Evolutionary conservation across 2,888 invertebrate genomes (phyloP), one percentile per base, ranked within the genome.

Genomic region (Torymus tubicola): DNA sequence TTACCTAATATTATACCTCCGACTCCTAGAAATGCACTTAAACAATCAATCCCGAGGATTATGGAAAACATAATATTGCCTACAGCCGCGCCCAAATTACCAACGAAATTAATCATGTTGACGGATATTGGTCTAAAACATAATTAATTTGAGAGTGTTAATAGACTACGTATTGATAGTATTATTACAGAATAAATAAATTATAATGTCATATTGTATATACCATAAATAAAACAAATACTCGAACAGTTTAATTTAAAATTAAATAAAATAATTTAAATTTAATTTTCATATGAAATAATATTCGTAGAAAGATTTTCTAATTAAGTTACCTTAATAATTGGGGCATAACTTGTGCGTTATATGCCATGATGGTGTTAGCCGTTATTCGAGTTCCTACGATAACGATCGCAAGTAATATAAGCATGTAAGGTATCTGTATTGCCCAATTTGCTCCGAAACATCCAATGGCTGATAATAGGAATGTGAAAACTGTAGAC

Each of bases 11-110:
- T 83, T 55, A 88, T 82, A 67, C 83, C 85, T 58, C 88, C 89
- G 16, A 91, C 83, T 57, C 85, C 87, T 65, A 88, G 83, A 78
- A 89, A 88, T 8, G 89, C 87, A 67, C 84, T 84, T 67, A 87
- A 50, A 69, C 90, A 89, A 69, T 87, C 81, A 52, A 84, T 61
- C n/a, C 84, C 86, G 14, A 91, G 82, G 18, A 90, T 84, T 8
- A 85, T 80, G 42, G 90, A 86, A 84, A 91, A 90, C 65, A 87
- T 80, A 50, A 90, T 71, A 83, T 90, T 90, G 31, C 91, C 91
- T 16, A 87, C 75, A 2, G 88, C 81, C 13, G 88, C 88, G 2
- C 87, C 91, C 21, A 89, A 72, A 84, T 89, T 89, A n/a, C 89
- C 91, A 14, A 87, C 84, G 75, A 86, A 84, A 75, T 87, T 85